Evolutionary conservation across 53 echinoderm and acorn worm species (phyloP).

Genomic region (Paelopatides confundens): DNA sequence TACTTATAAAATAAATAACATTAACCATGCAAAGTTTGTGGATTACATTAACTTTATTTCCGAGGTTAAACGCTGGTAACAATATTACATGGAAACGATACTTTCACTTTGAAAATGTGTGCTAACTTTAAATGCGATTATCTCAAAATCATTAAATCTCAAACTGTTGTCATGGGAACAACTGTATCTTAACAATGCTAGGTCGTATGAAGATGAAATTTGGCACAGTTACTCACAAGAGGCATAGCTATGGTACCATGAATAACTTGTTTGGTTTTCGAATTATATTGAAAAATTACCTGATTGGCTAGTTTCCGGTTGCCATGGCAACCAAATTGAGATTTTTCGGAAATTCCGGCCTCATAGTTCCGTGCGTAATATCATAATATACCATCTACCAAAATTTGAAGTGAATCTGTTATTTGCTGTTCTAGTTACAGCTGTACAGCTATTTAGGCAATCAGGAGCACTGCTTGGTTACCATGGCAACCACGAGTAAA

Average conservation of each 20-base stretch:
- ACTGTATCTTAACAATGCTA: neutral
- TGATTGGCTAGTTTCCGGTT: too few relatives aligned
- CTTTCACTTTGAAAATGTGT: too few relatives aligned
- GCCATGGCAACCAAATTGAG: too few relatives aligned
- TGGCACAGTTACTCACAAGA: neutral
- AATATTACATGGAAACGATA: too few relatives aligned
- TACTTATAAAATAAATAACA: too few relatives aligned
- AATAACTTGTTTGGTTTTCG: neutral
- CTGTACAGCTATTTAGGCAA: neutral
- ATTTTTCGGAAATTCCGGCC: neutral
- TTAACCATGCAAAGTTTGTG: too few relatives aligned
- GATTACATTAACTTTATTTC: too few relatives aligned
- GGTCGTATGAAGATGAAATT: neutral
- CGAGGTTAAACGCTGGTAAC: too few relatives aligned
- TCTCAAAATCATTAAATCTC: neutral
- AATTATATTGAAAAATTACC: too few relatives aligned
- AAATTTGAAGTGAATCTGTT: neutral
- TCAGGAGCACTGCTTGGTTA: constrained; percentile 23
- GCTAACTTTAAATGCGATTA: neutral
- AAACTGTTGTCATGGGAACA: neutral
- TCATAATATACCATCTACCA: constrained; percentile 6
- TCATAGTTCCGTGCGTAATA: neutral
- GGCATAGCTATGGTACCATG: neutral
- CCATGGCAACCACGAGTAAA: constrained; percentile 1
- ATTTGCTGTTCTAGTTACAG: neutral